phyloP scores from a whole-genome alignment of 2,888 invertebrate genomes.

The Scotopteryx bipunctaria region DNA sequence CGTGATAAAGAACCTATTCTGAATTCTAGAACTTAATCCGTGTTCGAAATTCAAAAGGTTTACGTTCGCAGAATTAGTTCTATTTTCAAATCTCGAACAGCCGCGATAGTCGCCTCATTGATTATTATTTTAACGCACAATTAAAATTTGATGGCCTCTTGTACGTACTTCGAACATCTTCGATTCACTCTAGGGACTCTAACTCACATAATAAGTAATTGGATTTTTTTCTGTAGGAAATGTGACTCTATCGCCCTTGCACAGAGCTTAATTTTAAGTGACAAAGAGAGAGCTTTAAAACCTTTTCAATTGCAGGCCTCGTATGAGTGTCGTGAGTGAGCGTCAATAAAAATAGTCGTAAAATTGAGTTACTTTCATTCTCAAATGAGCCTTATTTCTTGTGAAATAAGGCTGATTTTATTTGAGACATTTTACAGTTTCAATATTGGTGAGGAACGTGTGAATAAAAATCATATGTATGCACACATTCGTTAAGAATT shows the following conservation, averaged over 20 bases:
- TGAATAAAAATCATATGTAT: slow-evolving; percentile 82
- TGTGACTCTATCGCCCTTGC: slow-evolving; percentile 41
- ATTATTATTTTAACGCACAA: slow-evolving; percentile 83
- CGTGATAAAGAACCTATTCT: slow-evolving; percentile 39
- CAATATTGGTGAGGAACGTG: slow-evolving; percentile 70
- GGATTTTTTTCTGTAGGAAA: slow-evolving; percentile 29
- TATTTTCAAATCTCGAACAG: slow-evolving; percentile 58
- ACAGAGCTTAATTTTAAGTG: slow-evolving; percentile 52
- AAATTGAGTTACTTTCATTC: slow-evolving; percentile 50
- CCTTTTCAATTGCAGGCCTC: slow-evolving; percentile 65
- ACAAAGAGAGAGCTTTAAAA: slow-evolving; percentile 47
- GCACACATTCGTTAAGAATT: slow-evolving; percentile 83
- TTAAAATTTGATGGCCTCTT: slow-evolving; percentile 82
- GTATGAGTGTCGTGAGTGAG: slow-evolving; percentile 78
- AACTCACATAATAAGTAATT: slow-evolving; percentile 30
- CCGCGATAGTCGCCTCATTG: slow-evolving; percentile 77
- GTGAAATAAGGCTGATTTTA: slow-evolving; percentile 48
- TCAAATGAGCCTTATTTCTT: slow-evolving; percentile 51
- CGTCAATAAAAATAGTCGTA: slow-evolving; percentile 82
- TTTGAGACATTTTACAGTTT: slow-evolving; percentile 35
- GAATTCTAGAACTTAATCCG: slow-evolving; percentile 29
- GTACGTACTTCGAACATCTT: slow-evolving; percentile 74
- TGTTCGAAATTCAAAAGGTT: slow-evolving; percentile 36
- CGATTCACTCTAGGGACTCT: slow-evolving; percentile 51
- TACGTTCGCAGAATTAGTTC: slow-evolving; percentile 58